Evolutionary conservation across 2,797 vertebrate genomes (phyloP).

Genomic region (Furcifer pardalis): DNA sequence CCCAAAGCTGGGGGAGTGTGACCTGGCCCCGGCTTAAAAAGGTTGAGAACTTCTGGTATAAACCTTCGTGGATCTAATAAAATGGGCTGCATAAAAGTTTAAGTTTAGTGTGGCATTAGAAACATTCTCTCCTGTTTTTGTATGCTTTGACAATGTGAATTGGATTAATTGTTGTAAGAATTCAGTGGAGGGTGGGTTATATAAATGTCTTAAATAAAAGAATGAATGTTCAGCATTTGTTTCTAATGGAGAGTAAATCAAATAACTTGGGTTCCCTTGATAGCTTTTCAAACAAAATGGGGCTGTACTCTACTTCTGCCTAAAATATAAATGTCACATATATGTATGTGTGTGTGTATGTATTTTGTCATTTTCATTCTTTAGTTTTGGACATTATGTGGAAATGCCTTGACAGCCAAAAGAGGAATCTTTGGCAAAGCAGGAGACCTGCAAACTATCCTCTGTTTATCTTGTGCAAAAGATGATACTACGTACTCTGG

Average conservation of each 20-base stretch:
- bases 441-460: constrained; percentile 95
- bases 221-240: background rate
- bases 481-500: constrained; percentile 95
- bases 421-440: constrained; percentile 94
- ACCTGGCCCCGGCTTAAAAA: no score
- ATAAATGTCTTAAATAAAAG: background rate
- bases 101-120: no score
- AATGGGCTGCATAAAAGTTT: no score
- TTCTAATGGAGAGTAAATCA: background rate
- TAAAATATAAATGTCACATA: background rate
- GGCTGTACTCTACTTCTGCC: background rate
- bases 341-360: background rate
- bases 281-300: background rate
- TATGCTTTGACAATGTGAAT: background rate
- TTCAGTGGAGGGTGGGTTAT: background rate
- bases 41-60: no score
- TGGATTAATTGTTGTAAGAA: background rate
- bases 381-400: constrained; percentile 95
- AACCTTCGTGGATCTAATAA: no score
- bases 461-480: constrained; percentile 90
- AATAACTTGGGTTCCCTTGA: background rate
- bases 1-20: no score
- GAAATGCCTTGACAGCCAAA: constrained; percentile 92
- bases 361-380: constrained; percentile 37
- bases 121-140: background rate